Evolutionary conservation across 2,888 invertebrate genomes (phyloP).

Genomic region (Apamea epomidion): DNA sequence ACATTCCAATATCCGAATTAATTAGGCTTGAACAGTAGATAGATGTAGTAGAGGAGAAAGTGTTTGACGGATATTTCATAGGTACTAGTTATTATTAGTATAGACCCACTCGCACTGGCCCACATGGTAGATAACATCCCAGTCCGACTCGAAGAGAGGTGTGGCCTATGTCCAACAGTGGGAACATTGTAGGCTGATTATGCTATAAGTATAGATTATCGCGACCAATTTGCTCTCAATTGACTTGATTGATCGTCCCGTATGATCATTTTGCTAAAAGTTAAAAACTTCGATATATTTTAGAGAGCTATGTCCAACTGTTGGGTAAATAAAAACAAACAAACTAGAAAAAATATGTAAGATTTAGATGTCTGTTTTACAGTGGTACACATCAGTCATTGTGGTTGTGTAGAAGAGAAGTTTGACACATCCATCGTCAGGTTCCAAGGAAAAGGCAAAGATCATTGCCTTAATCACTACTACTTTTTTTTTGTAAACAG

Average conservation of each 20-base stretch:
- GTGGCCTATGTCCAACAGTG: too few relatives aligned
- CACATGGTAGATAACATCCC: too few relatives aligned
- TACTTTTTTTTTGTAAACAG: too few relatives aligned
- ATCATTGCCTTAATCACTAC: too few relatives aligned
- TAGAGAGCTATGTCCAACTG: background rate
- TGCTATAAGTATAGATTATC: constrained; percentile 1
- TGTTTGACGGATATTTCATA: constrained; percentile 47
- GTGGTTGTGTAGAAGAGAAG: too few relatives aligned
- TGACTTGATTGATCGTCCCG: background rate
- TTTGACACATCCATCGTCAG: background rate
- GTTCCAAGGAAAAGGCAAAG: background rate
- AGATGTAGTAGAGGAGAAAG: constrained; percentile 45
- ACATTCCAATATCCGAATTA: constrained; percentile 49
- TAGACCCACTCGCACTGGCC: too few relatives aligned
- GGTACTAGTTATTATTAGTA: background rate
- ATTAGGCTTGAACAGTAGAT: constrained; percentile 37
- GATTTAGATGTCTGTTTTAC: too few relatives aligned
- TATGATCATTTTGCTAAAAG: background rate
- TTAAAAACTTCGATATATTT: background rate
- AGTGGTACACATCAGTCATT: background rate
- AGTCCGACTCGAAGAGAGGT: too few relatives aligned
- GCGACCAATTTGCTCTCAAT: constrained; percentile 27
- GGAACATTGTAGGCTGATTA: too few relatives aligned
- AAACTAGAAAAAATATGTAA: too few relatives aligned
- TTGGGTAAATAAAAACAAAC: too few relatives aligned